Conservation (phyloP, 2,888 invertebrate genomes). For the Parnassius mnemosyne region DNA sequence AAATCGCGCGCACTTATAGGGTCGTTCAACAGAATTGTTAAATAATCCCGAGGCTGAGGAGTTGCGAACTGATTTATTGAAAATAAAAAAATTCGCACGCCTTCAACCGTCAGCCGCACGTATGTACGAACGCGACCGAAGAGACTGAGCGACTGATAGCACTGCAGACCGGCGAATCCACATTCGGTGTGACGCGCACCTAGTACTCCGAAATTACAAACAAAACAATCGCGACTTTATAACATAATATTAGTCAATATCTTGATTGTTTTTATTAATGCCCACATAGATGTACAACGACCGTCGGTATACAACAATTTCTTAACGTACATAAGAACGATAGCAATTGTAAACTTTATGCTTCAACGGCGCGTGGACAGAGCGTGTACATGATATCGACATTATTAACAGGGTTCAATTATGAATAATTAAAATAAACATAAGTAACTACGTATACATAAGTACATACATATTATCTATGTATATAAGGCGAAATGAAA, state of each 20-base stretch:
- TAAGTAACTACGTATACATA: too few relatives aligned
- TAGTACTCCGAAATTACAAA: conserved; percentile 50
- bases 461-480: too few relatives aligned
- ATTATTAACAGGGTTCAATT: neutral
- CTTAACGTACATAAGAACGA: neutral
- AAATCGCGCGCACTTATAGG: conserved; percentile 50
- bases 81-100: conserved; percentile 38
- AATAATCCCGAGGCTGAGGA: conserved; percentile 49
- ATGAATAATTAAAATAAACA: too few relatives aligned
- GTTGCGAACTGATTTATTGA: conserved; percentile 45
- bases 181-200: conserved; percentile 35
- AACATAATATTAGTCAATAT: conserved; percentile 1
- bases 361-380: neutral
- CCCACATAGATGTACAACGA: neutral
- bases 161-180: conserved; percentile 27
- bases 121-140: conserved; percentile 45
- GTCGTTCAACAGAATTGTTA: conserved; percentile 43
- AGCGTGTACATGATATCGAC: conserved; percentile 1
- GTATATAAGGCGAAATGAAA: too few relatives aligned
- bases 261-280: conserved; percentile 10
- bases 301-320: neutral
- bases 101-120: conserved; percentile 33
- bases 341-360: conserved; percentile 1
- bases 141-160: conserved; percentile 35
- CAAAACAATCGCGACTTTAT: conserved; percentile 45